Conservation (phyloP, 2,888 invertebrate genomes). For the Polylopha cassiicola region DNA sequence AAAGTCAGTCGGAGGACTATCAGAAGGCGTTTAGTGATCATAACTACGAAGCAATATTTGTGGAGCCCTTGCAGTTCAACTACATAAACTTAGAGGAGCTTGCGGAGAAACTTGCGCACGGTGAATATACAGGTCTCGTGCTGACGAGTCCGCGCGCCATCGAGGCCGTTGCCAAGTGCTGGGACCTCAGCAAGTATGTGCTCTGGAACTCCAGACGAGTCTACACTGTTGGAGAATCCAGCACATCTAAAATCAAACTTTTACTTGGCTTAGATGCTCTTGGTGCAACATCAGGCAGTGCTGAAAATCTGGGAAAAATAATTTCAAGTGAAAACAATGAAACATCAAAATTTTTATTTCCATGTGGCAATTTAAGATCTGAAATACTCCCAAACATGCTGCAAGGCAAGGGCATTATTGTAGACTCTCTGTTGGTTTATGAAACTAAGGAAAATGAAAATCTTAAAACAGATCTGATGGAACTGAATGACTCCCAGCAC, state of each 20-base stretch:
- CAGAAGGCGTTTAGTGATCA: slow-evolving; percentile 46
- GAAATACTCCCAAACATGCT: slow-evolving; percentile 51
- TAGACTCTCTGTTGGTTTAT: slow-evolving; percentile 59
- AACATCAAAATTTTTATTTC: slow-evolving; percentile 53
- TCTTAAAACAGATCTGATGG: slow-evolving; percentile 46
- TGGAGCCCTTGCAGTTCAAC: slow-evolving; percentile 62
- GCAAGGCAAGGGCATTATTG: slow-evolving; percentile 35
- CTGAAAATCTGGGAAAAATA: slow-evolving; percentile 52
- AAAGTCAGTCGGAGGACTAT: slow-evolving; percentile 62
- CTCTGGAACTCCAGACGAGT: slow-evolving; percentile 51
- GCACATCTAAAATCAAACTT: slow-evolving; percentile 44
- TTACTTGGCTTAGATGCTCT: slow-evolving; percentile 53
- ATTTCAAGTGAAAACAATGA: slow-evolving; percentile 46
- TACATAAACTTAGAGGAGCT: slow-evolving; percentile 40
- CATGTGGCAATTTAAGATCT: slow-evolving; percentile 60
- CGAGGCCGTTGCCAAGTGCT: slow-evolving; percentile 55
- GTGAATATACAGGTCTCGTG: slow-evolving; percentile 49
- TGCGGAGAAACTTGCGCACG: slow-evolving; percentile 36
- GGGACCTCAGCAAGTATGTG: slow-evolving; percentile 57
- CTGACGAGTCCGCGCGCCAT: slow-evolving; percentile 62
- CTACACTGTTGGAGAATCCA: slow-evolving; percentile 59
- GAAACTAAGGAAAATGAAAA: slow-evolving; percentile 63
- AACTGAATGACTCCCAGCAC: slow-evolving; percentile 36
- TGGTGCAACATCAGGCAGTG: slow-evolving; percentile 52
- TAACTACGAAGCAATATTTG: slow-evolving; percentile 52